Percentiles rank a stretch among this genome's conserved stretches.
Evolutionary conservation across 2,113 vertebrate genomes (phyloP).

Genomic region (Nothocercus julius): DNA sequence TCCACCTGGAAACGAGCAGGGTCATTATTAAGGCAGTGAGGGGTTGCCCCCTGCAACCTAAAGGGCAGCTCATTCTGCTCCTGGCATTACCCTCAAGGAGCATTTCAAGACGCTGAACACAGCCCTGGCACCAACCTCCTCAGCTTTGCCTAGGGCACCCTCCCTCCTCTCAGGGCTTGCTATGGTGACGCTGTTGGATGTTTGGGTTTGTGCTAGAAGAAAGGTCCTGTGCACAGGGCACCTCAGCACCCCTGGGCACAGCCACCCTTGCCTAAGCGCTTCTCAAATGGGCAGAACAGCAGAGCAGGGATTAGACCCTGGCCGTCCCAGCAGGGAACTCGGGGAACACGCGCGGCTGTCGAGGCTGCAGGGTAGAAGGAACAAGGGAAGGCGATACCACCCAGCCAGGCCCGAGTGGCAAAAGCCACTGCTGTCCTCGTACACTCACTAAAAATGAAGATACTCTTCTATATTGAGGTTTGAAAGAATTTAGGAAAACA

Average conservation of each 20-base stretch:
- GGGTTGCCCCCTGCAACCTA: fast-evolving
- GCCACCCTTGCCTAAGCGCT: background rate
- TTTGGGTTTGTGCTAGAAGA: background rate
- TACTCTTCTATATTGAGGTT: background rate
- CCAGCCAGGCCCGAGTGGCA: fast-evolving
- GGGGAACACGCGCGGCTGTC: fast-evolving
- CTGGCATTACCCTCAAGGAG: background rate
- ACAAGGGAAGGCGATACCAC: background rate
- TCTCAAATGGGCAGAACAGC: background rate
- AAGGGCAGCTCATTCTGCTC: background rate
- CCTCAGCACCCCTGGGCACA: background rate
- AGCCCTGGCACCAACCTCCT: background rate
- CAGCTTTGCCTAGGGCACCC: fast-evolving
- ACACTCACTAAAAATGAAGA: background rate
- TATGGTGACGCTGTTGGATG: fast-evolving
- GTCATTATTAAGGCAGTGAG: fast-evolving
- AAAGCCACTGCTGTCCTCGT: background rate
- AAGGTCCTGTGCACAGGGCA: background rate
- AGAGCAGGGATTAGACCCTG: fast-evolving
- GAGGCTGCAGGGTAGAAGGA: background rate
- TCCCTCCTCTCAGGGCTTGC: background rate
- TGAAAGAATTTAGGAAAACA: background rate
- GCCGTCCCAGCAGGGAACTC: background rate
- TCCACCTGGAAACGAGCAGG: background rate
- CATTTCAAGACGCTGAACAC: background rate